Evolutionary conservation across 2,113 vertebrate species (phyloP).

Genomic region (Ellobius talpinus): DNA sequence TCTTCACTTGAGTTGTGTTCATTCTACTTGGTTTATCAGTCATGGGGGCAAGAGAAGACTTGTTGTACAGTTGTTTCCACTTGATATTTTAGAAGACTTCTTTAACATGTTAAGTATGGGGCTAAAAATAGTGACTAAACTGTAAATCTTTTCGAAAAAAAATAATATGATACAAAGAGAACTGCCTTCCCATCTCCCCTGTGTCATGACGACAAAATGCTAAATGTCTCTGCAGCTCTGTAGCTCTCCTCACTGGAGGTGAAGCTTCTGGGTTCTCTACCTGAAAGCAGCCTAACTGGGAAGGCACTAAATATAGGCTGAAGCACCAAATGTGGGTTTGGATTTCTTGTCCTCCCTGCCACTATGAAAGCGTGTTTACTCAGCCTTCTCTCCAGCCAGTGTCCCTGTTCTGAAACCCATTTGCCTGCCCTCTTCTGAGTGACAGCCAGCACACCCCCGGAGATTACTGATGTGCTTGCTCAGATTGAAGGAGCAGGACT

Average conservation of each 20-base stretch:
- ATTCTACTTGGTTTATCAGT: background rate
- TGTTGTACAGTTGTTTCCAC: constrained; percentile 41
- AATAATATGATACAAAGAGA: constrained; percentile 44
- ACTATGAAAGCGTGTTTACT: background rate
- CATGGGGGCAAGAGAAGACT: constrained; percentile 24
- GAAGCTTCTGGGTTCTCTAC: background rate
- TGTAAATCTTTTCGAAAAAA: constrained; percentile 52
- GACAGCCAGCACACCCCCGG: constrained; percentile 62
- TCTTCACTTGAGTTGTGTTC: background rate
- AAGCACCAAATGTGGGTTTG: constrained; percentile 19
- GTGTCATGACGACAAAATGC: constrained; percentile 28
- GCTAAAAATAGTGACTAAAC: constrained; percentile 46
- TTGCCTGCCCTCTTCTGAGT: constrained; percentile 60
- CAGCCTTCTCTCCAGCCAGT: constrained; percentile 35
- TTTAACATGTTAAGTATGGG: constrained; percentile 51
- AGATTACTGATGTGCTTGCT: constrained; percentile 57
- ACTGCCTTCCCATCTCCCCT: constrained; percentile 8
- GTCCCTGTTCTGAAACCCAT: constrained; percentile 37
- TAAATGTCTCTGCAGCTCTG: background rate
- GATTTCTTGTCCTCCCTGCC: background rate
- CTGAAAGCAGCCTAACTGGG: constrained; percentile 24
- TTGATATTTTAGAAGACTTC: constrained; percentile 32
- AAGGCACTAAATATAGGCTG: background rate
- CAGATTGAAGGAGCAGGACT: constrained; percentile 65
- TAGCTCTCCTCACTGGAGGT: background rate